These are phyloP conservation scores for Paguma larvata DNA, from an alignment of 2,797 vertebrate species.

Conservation along the genomic window DNA sequence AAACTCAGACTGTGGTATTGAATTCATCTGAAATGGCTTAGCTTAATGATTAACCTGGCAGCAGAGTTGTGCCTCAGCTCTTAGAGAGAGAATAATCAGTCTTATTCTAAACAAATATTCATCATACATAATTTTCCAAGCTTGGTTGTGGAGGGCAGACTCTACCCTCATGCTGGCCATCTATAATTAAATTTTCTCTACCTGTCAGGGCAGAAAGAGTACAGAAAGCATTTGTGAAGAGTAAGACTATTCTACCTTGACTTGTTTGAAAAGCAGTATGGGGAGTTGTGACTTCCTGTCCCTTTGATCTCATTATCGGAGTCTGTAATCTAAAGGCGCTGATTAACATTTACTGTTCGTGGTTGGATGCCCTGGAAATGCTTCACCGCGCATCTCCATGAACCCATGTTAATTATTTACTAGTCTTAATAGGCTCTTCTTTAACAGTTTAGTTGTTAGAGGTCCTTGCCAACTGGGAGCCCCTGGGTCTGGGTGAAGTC, in stretches of 20 bases:
- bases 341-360: not conserved
- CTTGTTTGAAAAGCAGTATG: not conserved
- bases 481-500: not conserved
- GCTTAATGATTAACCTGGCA: not conserved
- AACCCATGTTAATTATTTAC: slow-evolving; percentile 15
- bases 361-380: not conserved
- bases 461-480: not conserved
- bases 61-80: not conserved
- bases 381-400: not conserved
- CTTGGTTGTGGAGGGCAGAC: not conserved
- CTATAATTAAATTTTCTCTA: not conserved
- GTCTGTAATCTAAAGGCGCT: not conserved
- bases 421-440: not conserved
- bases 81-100: not conserved
- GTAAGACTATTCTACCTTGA: not conserved
- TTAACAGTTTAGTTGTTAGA: not conserved
- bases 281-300: not conserved
- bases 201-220: not conserved
- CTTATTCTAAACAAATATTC: not conserved
- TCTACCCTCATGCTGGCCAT: not conserved
- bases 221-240: not conserved
- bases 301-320: slow-evolving; percentile 66
- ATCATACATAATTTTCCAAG: not conserved
- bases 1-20: not conserved
- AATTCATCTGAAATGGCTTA: not conserved